Evolutionary conservation across 2,888 invertebrate species (phyloP), one percentile per base, ranked within the genome.

Genomic region (Pteria penguin): DNA sequence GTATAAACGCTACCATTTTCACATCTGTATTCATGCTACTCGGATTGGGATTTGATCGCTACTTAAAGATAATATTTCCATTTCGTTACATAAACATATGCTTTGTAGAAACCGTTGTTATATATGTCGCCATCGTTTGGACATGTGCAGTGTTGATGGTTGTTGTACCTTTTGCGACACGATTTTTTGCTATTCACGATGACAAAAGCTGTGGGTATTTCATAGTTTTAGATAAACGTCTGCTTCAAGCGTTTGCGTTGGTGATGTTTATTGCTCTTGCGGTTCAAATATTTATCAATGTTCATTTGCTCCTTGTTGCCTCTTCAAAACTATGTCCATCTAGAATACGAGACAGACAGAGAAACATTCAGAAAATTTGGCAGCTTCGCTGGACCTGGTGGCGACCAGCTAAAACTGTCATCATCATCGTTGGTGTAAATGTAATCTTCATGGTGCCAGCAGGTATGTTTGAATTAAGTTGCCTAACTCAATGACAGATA

Each of bases 31-130:
- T 22, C 24, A 24, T 68, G n/a, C 24, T 68, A 14, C 57, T 68
- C 11, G 68, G 68, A n/a, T 52, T 68, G 14, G 57, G 68, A 3
- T 31, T 68, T 18, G 68, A 68, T 24, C 29, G 68, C 8, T 68
- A 68, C 57, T 14, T 68, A 24, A 68, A 68, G 26, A 68, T 68
- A 4, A 29, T 57, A 32, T 55, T 52, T 5, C 68, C 68, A n/a
- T 68, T 68, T 18, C 55, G 31, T 2, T 57, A 55, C 24, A 33
- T 33, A 2, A 18, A 24, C 22, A n/a, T 68, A 29, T 29, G 31
- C 31, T 57, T 24, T 22, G 57, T 29, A 24, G 14, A 22, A 57
- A n/a, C 24, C 11, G 68, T 68, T 0, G 52, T 52, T 2, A 22
- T 68, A 4, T 68, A 68, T 18, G 22, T 68, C 4, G 4, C 57